Evolutionary conservation across 2,113 vertebrate genomes (phyloP).

Genomic region (Dromiciops gliroides): DNA sequence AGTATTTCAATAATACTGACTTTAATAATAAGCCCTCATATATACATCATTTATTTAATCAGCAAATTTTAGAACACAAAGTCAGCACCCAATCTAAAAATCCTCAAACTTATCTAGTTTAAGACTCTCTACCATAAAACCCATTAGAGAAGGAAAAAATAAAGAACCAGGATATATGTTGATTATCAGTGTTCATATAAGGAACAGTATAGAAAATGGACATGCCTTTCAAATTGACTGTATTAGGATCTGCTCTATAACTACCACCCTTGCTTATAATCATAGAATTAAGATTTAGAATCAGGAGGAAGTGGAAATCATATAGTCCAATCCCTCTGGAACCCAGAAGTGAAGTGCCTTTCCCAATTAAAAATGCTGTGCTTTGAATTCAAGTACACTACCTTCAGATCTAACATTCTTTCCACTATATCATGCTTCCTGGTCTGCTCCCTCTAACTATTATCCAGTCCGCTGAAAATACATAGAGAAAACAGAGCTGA

Average conservation of each 20-base stretch:
- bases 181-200: conserved; percentile 1
- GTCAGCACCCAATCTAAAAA: neutral
- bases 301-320: neutral
- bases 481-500: conserved; percentile 17
- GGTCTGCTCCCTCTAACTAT: conserved; percentile 17
- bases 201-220: conserved; percentile 9
- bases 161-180: conserved; percentile 16
- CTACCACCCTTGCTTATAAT: neutral
- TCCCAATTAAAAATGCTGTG: neutral
- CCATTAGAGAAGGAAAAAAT: neutral
- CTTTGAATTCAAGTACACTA: neutral
- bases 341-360: neutral
- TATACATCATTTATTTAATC: conserved; percentile 36
- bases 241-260: conserved; percentile 26
- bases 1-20: conserved; percentile 64
- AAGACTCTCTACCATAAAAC: conserved; percentile 18
- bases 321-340: neutral
- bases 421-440: neutral
- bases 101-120: neutral
- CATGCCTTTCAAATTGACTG: neutral
- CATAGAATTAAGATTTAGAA: neutral
- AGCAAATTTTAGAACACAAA: neutral
- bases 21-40: conserved; percentile 57
- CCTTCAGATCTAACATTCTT: neutral
- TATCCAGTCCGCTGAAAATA: conserved; percentile 40